Evolutionary conservation across 1,140 invertebrate genomes (phyloP), one percentile per base, ranked within the genome.

Genomic region (Propsilocerus akamusi): DNA sequence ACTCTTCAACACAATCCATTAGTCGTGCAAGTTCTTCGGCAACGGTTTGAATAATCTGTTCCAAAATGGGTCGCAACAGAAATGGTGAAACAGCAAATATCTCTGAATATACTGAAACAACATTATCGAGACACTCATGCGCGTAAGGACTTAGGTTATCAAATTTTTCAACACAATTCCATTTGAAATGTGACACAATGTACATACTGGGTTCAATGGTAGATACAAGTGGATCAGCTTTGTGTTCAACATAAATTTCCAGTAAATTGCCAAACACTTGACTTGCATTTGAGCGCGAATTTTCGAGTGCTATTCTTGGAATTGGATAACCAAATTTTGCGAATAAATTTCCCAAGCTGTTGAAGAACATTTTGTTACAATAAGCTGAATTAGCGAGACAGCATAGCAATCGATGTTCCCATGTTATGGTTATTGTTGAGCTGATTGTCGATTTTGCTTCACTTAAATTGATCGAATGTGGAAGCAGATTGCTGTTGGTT

Each of bases 171-270:
- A 81, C 79, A 3, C 77, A 80, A 53, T 85, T 79, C 81, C 90
- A 92, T 56, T 86, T 83, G 61, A 94, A 87, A 34, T 79, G 71
- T 1, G 88, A 88, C 8, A 41, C 34, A 54, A 87, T 69, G 66
- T 94, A 95, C 91, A 97, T 96, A 34, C 85, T 90, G 3, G 87
- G 86, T 68, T 97, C 92, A 53, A 97, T 92, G 12, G 84, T 88
- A 17, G 91, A 91, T 22, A 95, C 84, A 0, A 95, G 68, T 4
- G 90, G 89, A 69, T 96, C 91, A 47, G 86, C 83, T 63, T 95
- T 94, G 54, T 86, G 80, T 65, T 97, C 92, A 46, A 95, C 73
- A 63, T 95, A 97, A 1, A 78, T 80, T 54, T 86, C 82, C 8
- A 83, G 68, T 47, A 88, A 76, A 5, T 73, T 75, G n/a, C 71